These are phyloP conservation scores for Pachyuromys duprasi DNA, from an alignment of 2,797 vertebrate species.

Conservation along the genomic window DNA sequence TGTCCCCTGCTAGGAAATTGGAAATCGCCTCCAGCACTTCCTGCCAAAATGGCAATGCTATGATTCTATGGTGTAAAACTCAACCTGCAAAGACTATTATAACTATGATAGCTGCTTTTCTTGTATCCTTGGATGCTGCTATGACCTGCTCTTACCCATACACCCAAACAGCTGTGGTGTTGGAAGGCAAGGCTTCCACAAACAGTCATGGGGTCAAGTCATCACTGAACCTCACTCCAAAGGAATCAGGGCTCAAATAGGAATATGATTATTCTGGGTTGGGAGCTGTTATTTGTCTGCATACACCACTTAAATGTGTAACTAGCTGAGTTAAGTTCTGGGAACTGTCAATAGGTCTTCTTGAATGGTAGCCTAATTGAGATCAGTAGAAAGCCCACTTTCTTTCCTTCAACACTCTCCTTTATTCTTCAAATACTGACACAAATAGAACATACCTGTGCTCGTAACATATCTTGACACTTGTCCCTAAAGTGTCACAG, in stretches of 20 bases:
- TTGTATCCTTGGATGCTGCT: neutral
- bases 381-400: slow-evolving; percentile 20
- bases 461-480: slow-evolving; percentile 52
- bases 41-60: neutral
- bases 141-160: neutral
- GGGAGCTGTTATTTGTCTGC: neutral
- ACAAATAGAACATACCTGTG: slow-evolving; percentile 67
- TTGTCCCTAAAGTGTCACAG: slow-evolving; percentile 61
- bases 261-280: neutral
- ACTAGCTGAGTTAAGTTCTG: neutral
- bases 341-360: neutral
- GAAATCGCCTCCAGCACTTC: neutral
- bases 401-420: slow-evolving; percentile 33
- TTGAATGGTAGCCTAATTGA: slow-evolving; percentile 21
- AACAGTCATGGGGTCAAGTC: neutral
- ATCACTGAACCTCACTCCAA: neutral
- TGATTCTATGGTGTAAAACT: neutral
- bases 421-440: neutral
- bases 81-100: neutral
- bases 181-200: slow-evolving; percentile 1
- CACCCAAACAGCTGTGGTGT: neutral
- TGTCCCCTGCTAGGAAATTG: neutral
- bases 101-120: neutral
- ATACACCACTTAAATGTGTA: neutral
- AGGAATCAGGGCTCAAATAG: neutral